phyloP scores from a whole-genome alignment of 2,888 invertebrate genomes.

The Sinodicranocentrus sp. region DNA sequence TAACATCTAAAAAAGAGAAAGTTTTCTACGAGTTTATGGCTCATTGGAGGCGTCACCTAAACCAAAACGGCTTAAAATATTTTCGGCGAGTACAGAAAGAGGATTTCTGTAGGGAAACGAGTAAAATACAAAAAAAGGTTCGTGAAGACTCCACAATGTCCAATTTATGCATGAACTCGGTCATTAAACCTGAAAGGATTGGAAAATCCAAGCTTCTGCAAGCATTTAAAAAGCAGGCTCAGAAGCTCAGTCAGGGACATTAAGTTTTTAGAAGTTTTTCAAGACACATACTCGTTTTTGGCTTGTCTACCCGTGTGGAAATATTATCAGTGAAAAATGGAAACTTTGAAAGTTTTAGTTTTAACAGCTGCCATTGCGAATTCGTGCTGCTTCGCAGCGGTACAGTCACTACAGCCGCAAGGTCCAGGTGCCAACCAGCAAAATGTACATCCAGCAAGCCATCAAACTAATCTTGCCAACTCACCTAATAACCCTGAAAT shows the following conservation, averaged over 20 bases:
- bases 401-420: conserved; percentile 10
- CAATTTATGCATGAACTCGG: conserved; percentile 1
- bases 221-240: conserved; percentile 58
- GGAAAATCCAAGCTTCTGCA: background rate
- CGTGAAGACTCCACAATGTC: background rate
- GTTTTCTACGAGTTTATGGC: conserved; percentile 13
- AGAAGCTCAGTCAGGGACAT: background rate
- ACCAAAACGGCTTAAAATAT: background rate
- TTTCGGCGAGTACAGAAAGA: background rate
- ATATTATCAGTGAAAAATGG: conserved; percentile 37
- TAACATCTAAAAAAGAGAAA: conserved; percentile 47
- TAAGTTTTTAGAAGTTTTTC: conserved; percentile 3
- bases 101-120: background rate
- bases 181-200: conserved; percentile 40
- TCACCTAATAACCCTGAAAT: conserved; percentile 10
- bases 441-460: background rate
- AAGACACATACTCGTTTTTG: background rate
- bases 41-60: background rate
- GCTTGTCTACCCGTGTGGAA: background rate
- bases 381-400: conserved; percentile 8
- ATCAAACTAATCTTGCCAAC: background rate
- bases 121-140: background rate
- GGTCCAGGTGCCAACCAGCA: background rate
- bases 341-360: conserved; percentile 35
- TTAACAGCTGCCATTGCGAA: conserved; percentile 21